Evolutionary conservation across 1,140 invertebrate species (phyloP).

Genomic region (Drosophila pseudoananassae): DNA sequence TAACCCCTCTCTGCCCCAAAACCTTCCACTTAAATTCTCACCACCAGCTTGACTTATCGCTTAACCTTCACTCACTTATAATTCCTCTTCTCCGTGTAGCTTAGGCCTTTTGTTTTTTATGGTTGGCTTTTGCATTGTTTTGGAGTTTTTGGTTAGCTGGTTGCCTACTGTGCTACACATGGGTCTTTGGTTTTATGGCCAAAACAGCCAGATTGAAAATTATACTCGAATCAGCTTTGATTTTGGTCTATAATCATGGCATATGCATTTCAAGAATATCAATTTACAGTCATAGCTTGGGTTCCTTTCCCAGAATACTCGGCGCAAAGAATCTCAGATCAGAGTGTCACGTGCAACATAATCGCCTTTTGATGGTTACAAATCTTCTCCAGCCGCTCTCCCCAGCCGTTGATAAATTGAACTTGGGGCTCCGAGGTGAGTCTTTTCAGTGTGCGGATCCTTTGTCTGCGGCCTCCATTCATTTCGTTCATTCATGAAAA

Average conservation of each 20-base stretch:
- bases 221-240: slow-evolving; percentile 37
- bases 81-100: slow-evolving; percentile 21
- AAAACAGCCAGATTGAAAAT: slow-evolving; percentile 34
- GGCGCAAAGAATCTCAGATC: slow-evolving; percentile 22
- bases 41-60: slow-evolving; percentile 54
- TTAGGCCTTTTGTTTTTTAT: slow-evolving; percentile 28
- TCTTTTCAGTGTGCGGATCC: slow-evolving; percentile 47
- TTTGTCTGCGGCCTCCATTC: slow-evolving; percentile 45
- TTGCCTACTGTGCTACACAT: slow-evolving; percentile 61
- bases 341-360: slow-evolving; percentile 76
- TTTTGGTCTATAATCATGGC: slow-evolving; percentile 44
- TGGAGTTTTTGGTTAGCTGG: slow-evolving; percentile 29
- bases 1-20: slow-evolving; percentile 9
- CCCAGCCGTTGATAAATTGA: slow-evolving; percentile 47
- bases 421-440: slow-evolving; percentile 11
- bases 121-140: slow-evolving; percentile 48
- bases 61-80: slow-evolving; percentile 61
- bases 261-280: slow-evolving; percentile 49
- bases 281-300: slow-evolving; percentile 23
- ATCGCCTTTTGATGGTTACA: slow-evolving; percentile 68
- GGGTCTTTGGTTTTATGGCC: slow-evolving; percentile 33
- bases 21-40: slow-evolving; percentile 26
- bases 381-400: slow-evolving; percentile 27
- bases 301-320: slow-evolving; percentile 45
- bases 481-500: slow-evolving; percentile 51